Percentiles rank a stretch among this genome's conserved stretches.
Conservation (phyloP, 2,797 vertebrate genomes). For the Alectoris magna region DNA sequence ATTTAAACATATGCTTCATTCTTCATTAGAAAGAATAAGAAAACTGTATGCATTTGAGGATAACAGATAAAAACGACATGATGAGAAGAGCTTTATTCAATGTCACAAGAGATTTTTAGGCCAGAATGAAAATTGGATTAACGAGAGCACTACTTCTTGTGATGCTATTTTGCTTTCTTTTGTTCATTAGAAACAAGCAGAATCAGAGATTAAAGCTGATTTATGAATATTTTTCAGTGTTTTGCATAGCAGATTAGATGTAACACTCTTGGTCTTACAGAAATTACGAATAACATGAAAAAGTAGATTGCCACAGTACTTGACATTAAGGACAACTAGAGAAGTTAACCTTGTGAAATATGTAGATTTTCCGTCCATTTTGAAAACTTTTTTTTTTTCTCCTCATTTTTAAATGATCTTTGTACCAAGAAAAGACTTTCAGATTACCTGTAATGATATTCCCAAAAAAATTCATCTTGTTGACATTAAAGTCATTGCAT, state of each 20-base stretch:
- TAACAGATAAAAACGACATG: background rate
- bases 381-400: background rate
- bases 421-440: background rate
- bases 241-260: background rate
- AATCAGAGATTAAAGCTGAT: background rate
- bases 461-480: background rate
- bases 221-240: background rate
- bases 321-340: background rate
- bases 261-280: background rate
- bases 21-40: constrained; percentile 4
- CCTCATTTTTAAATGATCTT: background rate
- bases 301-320: background rate
- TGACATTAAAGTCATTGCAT: background rate
- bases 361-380: background rate
- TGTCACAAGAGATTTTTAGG: constrained; percentile 18
- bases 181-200: constrained; percentile 1
- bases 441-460: background rate
- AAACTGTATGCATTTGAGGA: background rate
- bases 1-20: background rate
- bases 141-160: background rate
- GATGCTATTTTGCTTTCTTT: constrained; percentile 22
- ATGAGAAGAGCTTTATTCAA: background rate
- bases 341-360: background rate
- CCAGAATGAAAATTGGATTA: constrained; percentile 12
- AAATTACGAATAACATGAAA: background rate